These are phyloP conservation scores for Peromyscus leucopus DNA, from an alignment of 2,113 vertebrate genomes.

Conservation along the genomic window DNA sequence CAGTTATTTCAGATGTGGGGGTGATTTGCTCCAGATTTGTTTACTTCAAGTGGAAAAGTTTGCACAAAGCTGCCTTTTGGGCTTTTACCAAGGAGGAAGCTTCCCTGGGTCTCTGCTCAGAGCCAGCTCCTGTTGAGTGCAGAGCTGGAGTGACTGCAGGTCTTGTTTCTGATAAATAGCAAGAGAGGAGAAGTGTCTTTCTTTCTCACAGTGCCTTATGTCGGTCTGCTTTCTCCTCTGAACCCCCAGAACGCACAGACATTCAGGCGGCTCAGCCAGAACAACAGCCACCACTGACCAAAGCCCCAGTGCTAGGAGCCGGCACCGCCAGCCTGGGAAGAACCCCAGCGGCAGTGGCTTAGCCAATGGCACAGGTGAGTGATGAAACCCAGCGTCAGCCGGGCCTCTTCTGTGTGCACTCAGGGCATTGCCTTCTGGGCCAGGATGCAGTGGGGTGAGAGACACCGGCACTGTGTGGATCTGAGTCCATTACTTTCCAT, in stretches of 20 bases:
- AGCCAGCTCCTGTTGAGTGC: constrained; percentile 56
- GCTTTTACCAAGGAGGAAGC: constrained; percentile 65
- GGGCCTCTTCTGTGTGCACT: neutral
- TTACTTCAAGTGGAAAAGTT: constrained; percentile 80
- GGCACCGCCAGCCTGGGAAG: constrained; percentile 87
- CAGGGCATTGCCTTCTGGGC: neutral
- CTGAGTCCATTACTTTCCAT: neutral
- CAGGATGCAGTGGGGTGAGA: neutral
- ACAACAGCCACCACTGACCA: constrained; percentile 85
- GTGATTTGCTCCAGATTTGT: constrained; percentile 71
- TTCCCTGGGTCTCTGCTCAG: constrained; percentile 49
- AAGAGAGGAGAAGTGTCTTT: neutral
- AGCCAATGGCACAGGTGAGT: constrained; percentile 85
- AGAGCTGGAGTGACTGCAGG: constrained; percentile 40
- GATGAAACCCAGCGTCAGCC: neutral
- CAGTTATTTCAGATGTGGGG: constrained; percentile 66
- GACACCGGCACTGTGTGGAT: neutral
- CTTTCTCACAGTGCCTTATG: constrained; percentile 56
- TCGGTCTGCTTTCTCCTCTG: constrained; percentile 66
- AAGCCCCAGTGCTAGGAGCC: constrained; percentile 80
- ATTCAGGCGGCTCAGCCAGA: constrained; percentile 84
- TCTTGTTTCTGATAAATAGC: constrained; percentile 60
- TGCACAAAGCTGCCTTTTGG: constrained; percentile 70
- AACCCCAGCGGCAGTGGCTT: constrained; percentile 61
- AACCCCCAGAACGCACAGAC: constrained; percentile 88